Base-by-base conservation (phyloP, 2,797 vertebrate genomes). In the Peromyscus attwateri region DNA sequence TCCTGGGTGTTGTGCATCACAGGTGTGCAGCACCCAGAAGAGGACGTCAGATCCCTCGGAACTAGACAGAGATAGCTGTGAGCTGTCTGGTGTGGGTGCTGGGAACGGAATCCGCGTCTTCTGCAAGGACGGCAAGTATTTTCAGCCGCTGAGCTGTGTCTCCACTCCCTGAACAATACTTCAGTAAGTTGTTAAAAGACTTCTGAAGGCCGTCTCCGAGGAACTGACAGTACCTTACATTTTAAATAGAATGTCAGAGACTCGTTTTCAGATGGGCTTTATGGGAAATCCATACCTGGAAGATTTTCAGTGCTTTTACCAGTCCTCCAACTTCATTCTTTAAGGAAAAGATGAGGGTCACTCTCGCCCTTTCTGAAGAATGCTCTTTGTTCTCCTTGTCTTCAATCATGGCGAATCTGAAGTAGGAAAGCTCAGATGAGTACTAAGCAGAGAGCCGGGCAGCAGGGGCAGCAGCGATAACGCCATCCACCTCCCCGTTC, bases 301-400 rank as follows among this genome's bases (percentile, higher is more conserved):
- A 99, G 92, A 99, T 99, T 98, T 99, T 99, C 70, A 99, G 98
- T 8, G 99, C 99, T 98, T 99, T 99, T 64, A 99, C 99, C 82
- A 99, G 99, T 92, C 99, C 99, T 94, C 99, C 99, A 2, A 99
- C 99, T 98, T 99, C 99, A 99, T 99, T 99, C 98, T 99, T 99
- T 96, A 99, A 98, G 80, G 99, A 99, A 98, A 99, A 99, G 97
- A 99, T 99, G 0, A 99, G 98, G 68, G 99, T 99, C 37, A 99
- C 99, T 97, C 99, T 99, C 34, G 98, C 98, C 95, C 98, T 99
- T 97, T 99, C 99, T 40, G 98, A 93, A 19, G 98, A 98, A 17
- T 98, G 98, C 46, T 98, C 99, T 98, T 99, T 99, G 97, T 99
- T 99, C 96, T 99, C 99, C 96, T 99, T 99, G 97, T 99, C 99